Base-by-base conservation (phyloP, 2,113 vertebrate species). In the Galemys pyrenaicus region DNA sequence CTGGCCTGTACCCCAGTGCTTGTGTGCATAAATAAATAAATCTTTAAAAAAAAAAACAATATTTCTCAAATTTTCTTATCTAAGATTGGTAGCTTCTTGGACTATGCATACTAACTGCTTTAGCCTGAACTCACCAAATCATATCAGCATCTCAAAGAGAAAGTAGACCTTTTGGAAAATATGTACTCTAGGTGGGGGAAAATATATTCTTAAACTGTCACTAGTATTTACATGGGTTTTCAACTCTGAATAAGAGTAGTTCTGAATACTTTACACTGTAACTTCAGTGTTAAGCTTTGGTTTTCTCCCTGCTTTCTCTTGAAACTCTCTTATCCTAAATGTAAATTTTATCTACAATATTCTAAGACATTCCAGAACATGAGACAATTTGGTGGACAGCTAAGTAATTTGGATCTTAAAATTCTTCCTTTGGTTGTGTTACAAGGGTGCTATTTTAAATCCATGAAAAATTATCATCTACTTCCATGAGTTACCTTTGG, bases 21-120 rank as follows among this genome's bases (percentile, higher is more conserved):
- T n/a, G n/a, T n/a, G n/a, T n/a, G n/a, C n/a, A n/a, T n/a, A n/a
- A n/a, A n/a, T n/a, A n/a, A n/a, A n/a, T n/a, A n/a, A n/a, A n/a
- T n/a, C n/a, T n/a, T n/a, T n/a, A n/a, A n/a, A n/a, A n/a, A n/a
- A n/a, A n/a, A n/a, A n/a, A n/a, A n/a, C n/a, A n/a, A n/a, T n/a
- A n/a, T n/a, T n/a, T n/a, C n/a, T n/a, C n/a, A n/a, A n/a, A n/a
- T n/a, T n/a, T n/a, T n/a, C n/a, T 73, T 78, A 96, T 80, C 65
- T 92, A 84, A 94, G 84, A 88, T 97, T 95, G 92, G 86, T 95
- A 97, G 94, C 90, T 94, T n/a, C 77, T 94, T 93, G 22, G 94
- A 77, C 32, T n/a, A n/a, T n/a, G n/a, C 68, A 49, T 30, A 64
- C 67, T 95, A 94, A 89, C 91, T 98, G 73, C 92, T 97, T 94